Base-by-base conservation (phyloP, 2,113 vertebrate species). In the Gallinago media region DNA sequence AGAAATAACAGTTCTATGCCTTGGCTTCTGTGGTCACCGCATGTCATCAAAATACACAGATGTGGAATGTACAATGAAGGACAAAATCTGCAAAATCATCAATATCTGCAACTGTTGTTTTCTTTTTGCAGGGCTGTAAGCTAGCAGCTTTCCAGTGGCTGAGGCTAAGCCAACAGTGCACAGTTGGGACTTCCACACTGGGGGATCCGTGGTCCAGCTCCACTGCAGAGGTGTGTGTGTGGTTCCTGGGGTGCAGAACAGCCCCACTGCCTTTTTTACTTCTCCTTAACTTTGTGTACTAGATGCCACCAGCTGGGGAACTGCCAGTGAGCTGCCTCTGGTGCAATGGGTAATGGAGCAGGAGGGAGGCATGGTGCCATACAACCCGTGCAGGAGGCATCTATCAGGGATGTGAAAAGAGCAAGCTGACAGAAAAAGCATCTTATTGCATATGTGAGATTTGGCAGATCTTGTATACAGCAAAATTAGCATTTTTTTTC, bases 51-150 rank as follows among this genome's bases (percentile, higher is more conserved):
- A 85, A 54, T 32, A 40, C 2, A 49, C 50, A 59, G 67, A 36
- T 0, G 2, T 73, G 25, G 44, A 68, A 47, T 23, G 34, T 5
- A 32, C 0, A 6, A 11, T 12, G 22, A 63, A 34, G 0, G 7
- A 75, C 26, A 85, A 59, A 90, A 63, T 47, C 15, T 55, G 13
- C n/a, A 67, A 63, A 70, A 36, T 42, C 66, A 40, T 58, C 11
- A 52, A 25, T 50, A 71, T n/a, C 27, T 2, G 2, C 34, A 55
- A 9, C 9, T 25, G 9, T 46, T 42, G 40, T 42, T 42, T 42
- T 42, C 40, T 1, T 89, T 88, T 58, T 93, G 9, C 1, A 11
- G 22, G 16, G 21, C 31, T 38, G 7, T 31, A 44, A 40, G 3
- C 8, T 14, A 52, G 25, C 29, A 76, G 15, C 19, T 79, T 86